Conservation (phyloP, 2,113 vertebrate species). For the Alethe castanea region DNA sequence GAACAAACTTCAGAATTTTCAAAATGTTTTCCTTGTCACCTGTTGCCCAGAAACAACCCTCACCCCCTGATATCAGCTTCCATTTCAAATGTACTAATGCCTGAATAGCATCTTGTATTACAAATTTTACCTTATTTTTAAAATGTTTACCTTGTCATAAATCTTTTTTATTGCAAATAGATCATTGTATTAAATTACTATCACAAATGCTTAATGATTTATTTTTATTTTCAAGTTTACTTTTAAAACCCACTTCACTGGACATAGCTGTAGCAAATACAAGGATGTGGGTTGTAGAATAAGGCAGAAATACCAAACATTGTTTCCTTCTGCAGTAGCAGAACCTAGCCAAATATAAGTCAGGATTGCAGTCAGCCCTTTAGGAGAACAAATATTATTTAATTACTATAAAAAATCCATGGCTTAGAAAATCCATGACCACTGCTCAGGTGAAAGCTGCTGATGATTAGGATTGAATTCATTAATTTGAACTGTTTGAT, state of each 20-base stretch:
- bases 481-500: neutral
- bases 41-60: neutral
- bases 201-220: neutral
- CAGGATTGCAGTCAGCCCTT: neutral
- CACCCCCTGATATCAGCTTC: neutral
- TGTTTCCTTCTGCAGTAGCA: neutral
- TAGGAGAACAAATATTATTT: neutral
- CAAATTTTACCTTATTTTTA: neutral
- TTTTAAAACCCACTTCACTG: neutral
- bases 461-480: neutral
- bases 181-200: neutral
- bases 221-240: neutral
- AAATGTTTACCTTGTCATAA: neutral
- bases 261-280: neutral
- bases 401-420: neutral
- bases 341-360: neutral
- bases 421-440: neutral
- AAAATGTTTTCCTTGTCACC: neutral
- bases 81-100: neutral
- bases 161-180: neutral
- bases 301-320: neutral
- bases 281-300: neutral
- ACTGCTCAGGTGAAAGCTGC: neutral
- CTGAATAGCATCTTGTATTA: neutral
- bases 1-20: neutral